Percentiles rank a stretch among this genome's conserved stretches.
phyloP scores from a whole-genome alignment of 2,888 invertebrate genomes.

The Clostera curtula region DNA sequence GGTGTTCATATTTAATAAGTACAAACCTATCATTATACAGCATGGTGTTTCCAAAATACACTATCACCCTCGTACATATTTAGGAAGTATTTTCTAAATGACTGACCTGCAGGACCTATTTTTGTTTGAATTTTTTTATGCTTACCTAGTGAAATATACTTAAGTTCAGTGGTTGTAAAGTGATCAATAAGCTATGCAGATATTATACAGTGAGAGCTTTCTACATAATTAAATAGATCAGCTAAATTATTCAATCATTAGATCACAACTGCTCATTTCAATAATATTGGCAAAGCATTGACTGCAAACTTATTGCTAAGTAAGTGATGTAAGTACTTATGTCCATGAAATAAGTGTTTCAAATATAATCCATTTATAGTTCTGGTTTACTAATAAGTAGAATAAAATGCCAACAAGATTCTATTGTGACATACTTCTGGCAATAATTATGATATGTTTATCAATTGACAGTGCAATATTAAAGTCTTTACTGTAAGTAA shows the following conservation, averaged over 20 bases:
- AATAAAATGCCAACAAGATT: conserved; percentile 29
- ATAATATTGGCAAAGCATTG: too few species aligned
- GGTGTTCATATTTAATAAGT: conserved; percentile 40
- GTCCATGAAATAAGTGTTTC: conserved; percentile 11
- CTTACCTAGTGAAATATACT: conserved; percentile 25
- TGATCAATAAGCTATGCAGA: conserved; percentile 11
- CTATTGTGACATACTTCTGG: conserved; percentile 30
- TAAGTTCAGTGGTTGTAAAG: conserved; percentile 19
- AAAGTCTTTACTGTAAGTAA: conserved; percentile 68
- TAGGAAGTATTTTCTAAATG: conserved; percentile 19
- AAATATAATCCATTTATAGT: conserved; percentile 12
- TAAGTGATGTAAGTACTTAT: conserved; percentile 15
- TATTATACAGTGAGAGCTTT: conserved; percentile 9
- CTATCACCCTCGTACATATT: conserved; percentile 22
- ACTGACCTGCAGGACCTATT: conserved; percentile 24
- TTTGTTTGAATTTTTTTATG: conserved; percentile 25
- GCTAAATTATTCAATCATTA: too few species aligned
- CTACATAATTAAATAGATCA: conserved; percentile 12
- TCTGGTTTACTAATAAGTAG: conserved; percentile 24
- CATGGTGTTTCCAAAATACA: too few species aligned
- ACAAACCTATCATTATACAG: too few species aligned
- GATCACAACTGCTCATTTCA: too few species aligned
- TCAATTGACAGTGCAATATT: conserved; percentile 64
- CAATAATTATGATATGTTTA: conserved; percentile 39
- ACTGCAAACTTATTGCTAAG: conserved; percentile 23